These are phyloP conservation scores for Cinclus cinclus DNA, from an alignment of 2,113 vertebrate species.

Conservation along the genomic window DNA sequence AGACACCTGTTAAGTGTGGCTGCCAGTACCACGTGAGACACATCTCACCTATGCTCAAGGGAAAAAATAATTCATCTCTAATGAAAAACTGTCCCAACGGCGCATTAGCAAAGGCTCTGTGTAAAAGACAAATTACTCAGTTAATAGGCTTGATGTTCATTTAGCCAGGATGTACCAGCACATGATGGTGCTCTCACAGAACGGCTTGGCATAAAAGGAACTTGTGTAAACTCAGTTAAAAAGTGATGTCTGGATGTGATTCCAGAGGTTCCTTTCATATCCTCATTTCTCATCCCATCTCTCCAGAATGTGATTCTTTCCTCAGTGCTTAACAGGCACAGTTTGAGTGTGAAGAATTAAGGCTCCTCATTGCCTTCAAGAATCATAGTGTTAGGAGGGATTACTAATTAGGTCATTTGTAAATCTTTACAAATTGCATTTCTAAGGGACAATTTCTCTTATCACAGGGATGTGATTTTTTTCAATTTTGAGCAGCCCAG, in stretches of 20 bases:
- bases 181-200: background rate
- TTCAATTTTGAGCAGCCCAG: background rate
- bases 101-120: background rate
- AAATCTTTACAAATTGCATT: slow-evolving; percentile 2
- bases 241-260: background rate
- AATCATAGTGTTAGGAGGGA: background rate
- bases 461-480: background rate
- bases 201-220: background rate
- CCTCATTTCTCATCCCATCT: background rate
- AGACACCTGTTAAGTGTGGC: background rate
- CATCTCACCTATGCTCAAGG: background rate
- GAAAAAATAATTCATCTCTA: background rate
- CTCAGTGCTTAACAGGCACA: background rate
- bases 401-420: slow-evolving; percentile 43
- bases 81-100: background rate
- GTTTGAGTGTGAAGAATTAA: background rate
- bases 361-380: background rate
- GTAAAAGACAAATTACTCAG: background rate
- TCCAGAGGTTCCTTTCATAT: background rate
- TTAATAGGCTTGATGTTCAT: background rate
- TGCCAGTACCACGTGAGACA: background rate
- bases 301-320: background rate
- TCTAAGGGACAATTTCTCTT: slow-evolving; percentile 1
- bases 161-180: background rate
- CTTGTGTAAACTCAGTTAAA: background rate